These are phyloP conservation scores for Paramormyrops hopkinsi DNA, from an alignment of 2,797 vertebrate species.

Conservation along the genomic window DNA sequence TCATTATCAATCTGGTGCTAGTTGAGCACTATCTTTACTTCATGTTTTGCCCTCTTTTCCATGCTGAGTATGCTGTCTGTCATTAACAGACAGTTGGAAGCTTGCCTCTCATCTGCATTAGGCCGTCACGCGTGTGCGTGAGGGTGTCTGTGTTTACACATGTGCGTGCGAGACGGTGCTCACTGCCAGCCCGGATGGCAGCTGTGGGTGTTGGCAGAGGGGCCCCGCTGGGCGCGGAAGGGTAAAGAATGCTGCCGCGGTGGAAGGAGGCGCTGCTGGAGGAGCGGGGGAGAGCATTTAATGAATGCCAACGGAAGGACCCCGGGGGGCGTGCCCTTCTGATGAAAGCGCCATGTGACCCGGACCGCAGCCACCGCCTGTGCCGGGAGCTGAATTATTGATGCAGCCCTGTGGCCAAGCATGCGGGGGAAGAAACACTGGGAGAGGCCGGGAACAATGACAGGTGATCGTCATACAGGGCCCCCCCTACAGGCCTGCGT, in stretches of 20 bases:
- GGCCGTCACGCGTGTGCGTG: background rate
- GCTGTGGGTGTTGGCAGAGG: background rate
- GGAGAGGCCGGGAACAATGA: background rate
- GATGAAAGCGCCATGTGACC: conserved; percentile 57
- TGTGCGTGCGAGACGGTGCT: background rate
- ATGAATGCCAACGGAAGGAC: conserved; percentile 64
- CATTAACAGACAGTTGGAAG: background rate
- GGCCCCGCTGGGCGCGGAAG: conserved; percentile 48
- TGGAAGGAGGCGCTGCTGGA: conserved; percentile 46
- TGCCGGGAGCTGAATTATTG: background rate
- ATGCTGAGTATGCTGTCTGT: background rate
- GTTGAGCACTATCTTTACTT: background rate
- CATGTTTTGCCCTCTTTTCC: background rate
- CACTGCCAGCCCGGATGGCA: background rate
- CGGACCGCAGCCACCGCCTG: background rate
- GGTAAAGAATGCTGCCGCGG: conserved; percentile 51
- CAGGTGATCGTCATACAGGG: background rate
- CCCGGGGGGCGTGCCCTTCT: conserved; percentile 65
- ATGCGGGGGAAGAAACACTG: background rate
- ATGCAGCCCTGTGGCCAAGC: background rate
- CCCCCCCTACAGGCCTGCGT: background rate
- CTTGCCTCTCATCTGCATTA: background rate
- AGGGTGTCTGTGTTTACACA: background rate
- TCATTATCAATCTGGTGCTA: background rate
- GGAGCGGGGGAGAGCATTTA: conserved; percentile 54